Evolutionary conservation across 2,888 invertebrate species (phyloP), one percentile per base, ranked within the genome.

Genomic region (Formica aserva): DNA sequence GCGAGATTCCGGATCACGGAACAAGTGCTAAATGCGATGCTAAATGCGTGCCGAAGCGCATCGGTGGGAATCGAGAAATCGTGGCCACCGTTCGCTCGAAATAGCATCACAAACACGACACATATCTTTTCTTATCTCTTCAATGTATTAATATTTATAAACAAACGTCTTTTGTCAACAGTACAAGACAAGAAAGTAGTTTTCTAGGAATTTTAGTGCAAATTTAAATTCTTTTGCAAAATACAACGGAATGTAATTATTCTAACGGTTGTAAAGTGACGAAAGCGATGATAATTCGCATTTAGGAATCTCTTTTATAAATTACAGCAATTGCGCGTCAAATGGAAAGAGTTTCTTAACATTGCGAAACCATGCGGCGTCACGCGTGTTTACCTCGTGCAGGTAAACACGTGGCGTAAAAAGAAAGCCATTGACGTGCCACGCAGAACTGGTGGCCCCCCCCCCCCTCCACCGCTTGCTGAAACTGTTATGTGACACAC

Each of bases 401-500:
- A 69, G 66, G 35, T 65, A 69, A 60, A 80, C 48, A 67, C 62
- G 41, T 74, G 60, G 65, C 85, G 84, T 66, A 71, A 60, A 83
- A 86, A 82, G 86, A 87, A 83, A 86, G 84, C 84, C 83, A 81
- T 85, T 77, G 86, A 80, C 85, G 81, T 76, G 60, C 60, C 67
- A 52, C 74, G 55, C 35, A 77, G 86, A 86, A 75, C 84, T 71
- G 66, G 60, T 45, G 71, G 60, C 38, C 45, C 22, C 0, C 22
- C 22, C 22, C 22, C 22, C 22, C 22, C 22, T 0, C 22, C 22
- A 0, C 22, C 74, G 72, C 71, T 41, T 78, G 69, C n/a, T 71
- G 35, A 88, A 88, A 84, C 88, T 83, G 85, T 90, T 90, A 89
- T 89, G 88, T 86, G 90, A 86, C 91, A 87, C 85, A 85, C 83